Percentiles rank a stretch among this genome's conserved stretches.
Evolutionary conservation across 1,140 invertebrate genomes (phyloP).

Genomic region (Sitophilus oryzae): DNA sequence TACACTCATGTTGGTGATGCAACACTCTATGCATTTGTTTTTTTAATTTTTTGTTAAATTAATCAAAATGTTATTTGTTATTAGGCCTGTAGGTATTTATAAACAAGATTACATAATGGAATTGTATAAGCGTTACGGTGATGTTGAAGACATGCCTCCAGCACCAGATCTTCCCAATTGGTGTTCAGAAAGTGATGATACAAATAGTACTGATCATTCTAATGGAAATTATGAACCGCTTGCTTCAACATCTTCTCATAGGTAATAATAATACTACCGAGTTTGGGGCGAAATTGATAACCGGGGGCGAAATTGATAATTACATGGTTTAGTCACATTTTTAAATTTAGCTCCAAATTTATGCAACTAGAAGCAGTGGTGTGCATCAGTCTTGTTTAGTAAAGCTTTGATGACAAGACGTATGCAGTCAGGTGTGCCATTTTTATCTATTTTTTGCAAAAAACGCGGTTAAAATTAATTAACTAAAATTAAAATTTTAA

Average conservation of each 20-base stretch:
- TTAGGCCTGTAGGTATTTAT: constrained; percentile 70
- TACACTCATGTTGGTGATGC: too few relatives aligned
- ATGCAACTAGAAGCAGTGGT: too few relatives aligned
- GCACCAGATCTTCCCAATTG: constrained; percentile 76
- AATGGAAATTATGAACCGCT: constrained; percentile 13
- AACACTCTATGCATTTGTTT: too few relatives aligned
- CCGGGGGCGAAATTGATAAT: too few relatives aligned
- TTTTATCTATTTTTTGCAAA: too few relatives aligned
- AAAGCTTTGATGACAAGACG: too few relatives aligned
- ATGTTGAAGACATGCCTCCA: constrained; percentile 61
- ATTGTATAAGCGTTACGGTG: constrained; percentile 71
- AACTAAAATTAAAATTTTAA: too few relatives aligned
- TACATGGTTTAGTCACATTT: too few relatives aligned
- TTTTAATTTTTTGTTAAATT: constrained; percentile 4
- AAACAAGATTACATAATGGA: constrained; percentile 71
- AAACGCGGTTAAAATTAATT: too few relatives aligned
- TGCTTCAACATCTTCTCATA: constrained; percentile 29
- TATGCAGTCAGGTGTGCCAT: too few relatives aligned
- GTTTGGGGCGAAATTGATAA: neutral
- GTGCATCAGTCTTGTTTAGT: too few relatives aligned
- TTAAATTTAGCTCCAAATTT: too few relatives aligned
- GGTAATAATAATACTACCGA: constrained; percentile 16
- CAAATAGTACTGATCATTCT: constrained; percentile 42
- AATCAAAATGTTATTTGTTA: constrained; percentile 9
- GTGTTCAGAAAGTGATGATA: constrained; percentile 58